Conservation (phyloP, 2,888 invertebrate species). For the Strigamia transsilvanica region DNA sequence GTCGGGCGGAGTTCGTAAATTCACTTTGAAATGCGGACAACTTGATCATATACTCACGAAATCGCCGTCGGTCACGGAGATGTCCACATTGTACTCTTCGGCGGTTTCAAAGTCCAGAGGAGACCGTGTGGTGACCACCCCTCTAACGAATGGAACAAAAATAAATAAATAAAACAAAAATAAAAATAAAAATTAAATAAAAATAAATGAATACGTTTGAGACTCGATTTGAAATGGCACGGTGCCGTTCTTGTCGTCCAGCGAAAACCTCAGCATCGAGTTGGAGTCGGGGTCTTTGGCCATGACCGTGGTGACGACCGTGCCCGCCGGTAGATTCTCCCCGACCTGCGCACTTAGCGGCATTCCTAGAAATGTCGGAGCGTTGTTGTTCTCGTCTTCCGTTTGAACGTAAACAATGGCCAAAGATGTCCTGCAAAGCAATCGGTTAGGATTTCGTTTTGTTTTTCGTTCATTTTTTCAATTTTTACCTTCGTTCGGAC, state of each 20-base stretch:
- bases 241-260: slow-evolving; percentile 37
- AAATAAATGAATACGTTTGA: neutral
- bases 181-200: too few species aligned
- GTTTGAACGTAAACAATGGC: slow-evolving; percentile 56
- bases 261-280: neutral
- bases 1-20: too few species aligned
- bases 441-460: too few species aligned
- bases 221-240: slow-evolving; percentile 44
- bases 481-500: slow-evolving; percentile 74
- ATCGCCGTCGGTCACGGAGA: slow-evolving; percentile 55
- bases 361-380: slow-evolving; percentile 56
- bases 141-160: neutral
- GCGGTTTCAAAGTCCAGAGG: slow-evolving; percentile 54
- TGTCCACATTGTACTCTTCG: slow-evolving; percentile 46
- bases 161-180: neutral
- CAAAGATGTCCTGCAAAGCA: slow-evolving; percentile 52
- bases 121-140: slow-evolving; percentile 53
- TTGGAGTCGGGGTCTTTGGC: slow-evolving; percentile 51
- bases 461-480: neutral
- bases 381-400: slow-evolving; percentile 58
- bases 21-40: too few species aligned
- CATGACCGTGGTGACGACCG: slow-evolving; percentile 52
- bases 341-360: slow-evolving; percentile 55
- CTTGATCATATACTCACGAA: slow-evolving; percentile 51
- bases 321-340: slow-evolving; percentile 55